phyloP scores from a whole-genome alignment of 2,797 vertebrate genomes.

The Xiphophorus birchmanni region DNA sequence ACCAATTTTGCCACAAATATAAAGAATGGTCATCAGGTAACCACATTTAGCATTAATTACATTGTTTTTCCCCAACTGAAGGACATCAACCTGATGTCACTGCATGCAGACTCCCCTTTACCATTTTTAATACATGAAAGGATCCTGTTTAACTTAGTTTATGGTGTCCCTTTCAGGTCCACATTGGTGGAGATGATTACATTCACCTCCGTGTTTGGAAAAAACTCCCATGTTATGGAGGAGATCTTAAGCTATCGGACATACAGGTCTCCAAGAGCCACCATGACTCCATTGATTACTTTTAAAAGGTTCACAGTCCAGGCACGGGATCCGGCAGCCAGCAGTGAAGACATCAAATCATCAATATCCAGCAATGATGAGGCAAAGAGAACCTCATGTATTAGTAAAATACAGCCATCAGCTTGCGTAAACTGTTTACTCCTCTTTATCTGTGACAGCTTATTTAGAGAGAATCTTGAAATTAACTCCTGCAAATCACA shows the following conservation, averaged over 20 bases:
- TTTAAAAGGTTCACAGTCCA: conserved; percentile 32
- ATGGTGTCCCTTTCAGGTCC: conserved; percentile 74
- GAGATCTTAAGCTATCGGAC: conserved; percentile 54
- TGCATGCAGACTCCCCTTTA: neutral
- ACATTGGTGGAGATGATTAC: conserved; percentile 70
- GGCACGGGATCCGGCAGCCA: neutral
- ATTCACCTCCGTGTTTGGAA: conserved; percentile 80
- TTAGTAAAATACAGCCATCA: neutral
- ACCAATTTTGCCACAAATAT: neutral
- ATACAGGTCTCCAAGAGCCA: conserved; percentile 78
- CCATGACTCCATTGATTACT: conserved; percentile 70
- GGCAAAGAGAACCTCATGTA: neutral
- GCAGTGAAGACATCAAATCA: neutral
- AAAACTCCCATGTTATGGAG: conserved; percentile 62
- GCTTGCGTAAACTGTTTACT: neutral
- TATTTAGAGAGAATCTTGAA: neutral
- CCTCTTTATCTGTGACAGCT: neutral
- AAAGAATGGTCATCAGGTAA: neutral
- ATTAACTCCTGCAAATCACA: neutral
- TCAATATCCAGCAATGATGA: neutral
- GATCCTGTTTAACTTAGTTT: neutral
- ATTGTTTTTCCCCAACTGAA: neutral
- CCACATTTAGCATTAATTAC: neutral
- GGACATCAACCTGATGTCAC: neutral
- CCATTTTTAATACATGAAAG: neutral